Base-by-base conservation (phyloP, 2,797 vertebrate genomes). In the Cuculus canorus region DNA sequence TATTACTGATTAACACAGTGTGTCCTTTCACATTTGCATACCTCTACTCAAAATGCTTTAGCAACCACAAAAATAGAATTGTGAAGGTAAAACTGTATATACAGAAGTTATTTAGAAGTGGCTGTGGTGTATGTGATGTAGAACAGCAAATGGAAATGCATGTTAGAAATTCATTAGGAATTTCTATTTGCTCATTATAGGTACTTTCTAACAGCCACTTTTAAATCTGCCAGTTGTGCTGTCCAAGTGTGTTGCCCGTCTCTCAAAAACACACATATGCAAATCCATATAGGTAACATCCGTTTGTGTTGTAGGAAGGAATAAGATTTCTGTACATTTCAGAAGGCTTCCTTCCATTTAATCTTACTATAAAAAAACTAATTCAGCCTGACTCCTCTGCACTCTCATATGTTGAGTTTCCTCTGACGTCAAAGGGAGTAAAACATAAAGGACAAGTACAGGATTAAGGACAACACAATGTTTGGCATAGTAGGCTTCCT, bases 401-500 rank as follows among this genome's bases (percentile, higher is more conserved):
- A 18, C 41, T 73, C 45, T 93, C n/a, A 3, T 19, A 60, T 77
- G 95, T 76, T 35, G 66, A 73, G 27, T 79, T 79, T 92, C 89
- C 66, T 84, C 82, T 95, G 94, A 93, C 13, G 10, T 93, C 90
- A 85, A 23, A 80, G 82, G 35, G 56, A 91, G 73, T 25, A 60
- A 73, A 48, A 30, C 25, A 39, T 53, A 73, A 79, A 80, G 32
- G 43, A 92, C 70, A 80, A 84, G 60, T 10, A 70, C 77, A 60
- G 68, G 77, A 80, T 86, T 87, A 86, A 92, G 69, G 24, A 69
- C 0, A 0, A 86, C 61, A 85, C 53, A 45, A 25, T 52, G 50
- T 83, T 65, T 89, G 91, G 89, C 89, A 56, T 39, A 47, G 50
- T 85, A 65, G 57, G 43, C 32, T 94, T 94, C 68, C 66, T 73